Evolutionary conservation across 1,140 invertebrate genomes (phyloP), one percentile per base, ranked within the genome.

Genomic region (Pogonognathellus flavescens): DNA sequence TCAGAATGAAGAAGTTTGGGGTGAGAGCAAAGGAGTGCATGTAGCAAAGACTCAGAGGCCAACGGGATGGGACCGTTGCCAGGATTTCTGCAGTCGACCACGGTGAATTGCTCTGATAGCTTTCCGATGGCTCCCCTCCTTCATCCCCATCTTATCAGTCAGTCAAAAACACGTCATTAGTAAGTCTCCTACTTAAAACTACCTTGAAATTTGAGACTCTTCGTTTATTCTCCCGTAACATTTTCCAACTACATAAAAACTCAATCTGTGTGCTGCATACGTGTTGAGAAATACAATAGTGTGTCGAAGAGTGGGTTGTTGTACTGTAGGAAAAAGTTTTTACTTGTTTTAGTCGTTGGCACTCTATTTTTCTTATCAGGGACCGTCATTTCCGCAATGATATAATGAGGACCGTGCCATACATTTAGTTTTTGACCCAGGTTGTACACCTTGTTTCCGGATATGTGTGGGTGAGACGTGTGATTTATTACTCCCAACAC

Each of bases 21-120:
- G 96, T 96, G 41, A 97, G 92, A 16, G 95, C 95, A 91, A 97
- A 97, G 11, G 95, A 95, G 89, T 97, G 96, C 94, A 96, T 97
- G 85, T 97, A 97, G 0, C 94, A 93, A 0, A 95, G 95, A 91
- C 96, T 92, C 6, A 96, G 89, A 4, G 92, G 90, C 94, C 95
- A 96, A 84, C 95, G 92, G 9, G 94, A 93, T 1, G 94, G 94
- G 84, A 96, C 89, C 2, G 91, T 92, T 8, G 93, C 94, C n/a
- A 96, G 93, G 59, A 95, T 92, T 82, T 92, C 91, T 0, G 94
- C 95, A 83, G 93, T 91, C 82, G 94, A 92, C 89, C 95, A 95
- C 93, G 95, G 95, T 25, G 80, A 76, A 76, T 76, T 76, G 14
- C 13, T 31, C 31, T 76, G 70, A 76, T 49, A 76, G 41, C 70